These are phyloP conservation scores for Neoaliturus tenellus DNA, from an alignment of 2,888 invertebrate genomes.

Conservation along the genomic window DNA sequence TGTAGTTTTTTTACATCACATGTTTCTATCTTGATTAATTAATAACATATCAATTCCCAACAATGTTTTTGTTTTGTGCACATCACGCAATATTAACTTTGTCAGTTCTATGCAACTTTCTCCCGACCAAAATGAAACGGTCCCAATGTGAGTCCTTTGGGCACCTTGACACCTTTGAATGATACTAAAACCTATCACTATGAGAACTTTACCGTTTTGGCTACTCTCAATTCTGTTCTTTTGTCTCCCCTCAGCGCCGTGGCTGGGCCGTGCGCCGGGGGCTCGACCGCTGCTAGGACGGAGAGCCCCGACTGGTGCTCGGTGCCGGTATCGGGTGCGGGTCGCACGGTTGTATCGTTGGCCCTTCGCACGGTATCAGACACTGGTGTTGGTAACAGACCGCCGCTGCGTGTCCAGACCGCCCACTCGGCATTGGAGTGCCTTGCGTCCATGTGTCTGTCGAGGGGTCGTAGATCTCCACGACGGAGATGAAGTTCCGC, in stretches of 20 bases:
- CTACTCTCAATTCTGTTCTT: too few species aligned
- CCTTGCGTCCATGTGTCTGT: slow-evolving; percentile 86
- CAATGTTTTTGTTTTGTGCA: too few species aligned
- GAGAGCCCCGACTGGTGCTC: background rate
- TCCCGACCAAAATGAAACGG: too few species aligned
- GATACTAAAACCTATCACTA: too few species aligned
- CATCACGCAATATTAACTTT: too few species aligned
- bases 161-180: too few species aligned
- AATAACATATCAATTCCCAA: too few species aligned
- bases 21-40: too few species aligned
- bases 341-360: background rate
- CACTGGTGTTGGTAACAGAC: slow-evolving; percentile 81
- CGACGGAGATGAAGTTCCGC: slow-evolving; percentile 86
- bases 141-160: too few species aligned
- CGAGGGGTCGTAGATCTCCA: slow-evolving; percentile 91
- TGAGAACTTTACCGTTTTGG: too few species aligned
- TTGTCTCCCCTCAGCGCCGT: background rate
- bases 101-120: too few species aligned
- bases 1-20: too few species aligned
- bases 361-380: slow-evolving; percentile 37
- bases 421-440: slow-evolving; percentile 86
- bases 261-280: slow-evolving; percentile 1
- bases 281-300: slow-evolving; percentile 14
- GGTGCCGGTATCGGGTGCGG: background rate
- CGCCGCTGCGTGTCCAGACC: slow-evolving; percentile 95